Percentiles rank a stretch among this genome's conserved stretches.
Evolutionary conservation across 1,140 invertebrate genomes (phyloP).

Genomic region (Copidosoma floridanum): DNA sequence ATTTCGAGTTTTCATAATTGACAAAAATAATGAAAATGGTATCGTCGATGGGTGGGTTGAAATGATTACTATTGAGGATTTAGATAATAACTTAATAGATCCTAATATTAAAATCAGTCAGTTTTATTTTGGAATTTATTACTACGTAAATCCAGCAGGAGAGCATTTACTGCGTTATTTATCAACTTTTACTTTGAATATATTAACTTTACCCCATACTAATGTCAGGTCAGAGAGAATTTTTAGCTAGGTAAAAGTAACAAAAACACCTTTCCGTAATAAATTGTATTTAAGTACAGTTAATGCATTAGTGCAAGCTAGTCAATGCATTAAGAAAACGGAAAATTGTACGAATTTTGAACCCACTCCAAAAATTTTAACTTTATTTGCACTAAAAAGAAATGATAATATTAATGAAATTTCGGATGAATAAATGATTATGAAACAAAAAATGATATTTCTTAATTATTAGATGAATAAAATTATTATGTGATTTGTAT

Average conservation of each 20-base stretch:
- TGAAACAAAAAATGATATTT: not conserved
- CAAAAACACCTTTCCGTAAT: slow-evolving; percentile 24
- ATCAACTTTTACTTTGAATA: slow-evolving; percentile 7
- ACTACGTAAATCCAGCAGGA: not conserved
- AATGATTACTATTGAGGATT: not conserved
- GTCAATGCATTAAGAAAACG: not conserved
- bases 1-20: not conserved
- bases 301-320: slow-evolving; percentile 8
- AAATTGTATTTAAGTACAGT: slow-evolving; percentile 1
- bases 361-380: not conserved
- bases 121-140: not conserved
- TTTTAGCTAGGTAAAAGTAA: slow-evolving; percentile 22
- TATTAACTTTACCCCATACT: slow-evolving; percentile 21
- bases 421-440: not conserved
- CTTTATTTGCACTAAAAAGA: slow-evolving; percentile 25
- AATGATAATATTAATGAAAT: not conserved
- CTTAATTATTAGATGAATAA: not conserved
- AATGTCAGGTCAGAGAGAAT: slow-evolving; percentile 19
- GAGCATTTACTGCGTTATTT: slow-evolving; percentile 14
- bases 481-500: not conserved
- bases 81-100: not conserved
- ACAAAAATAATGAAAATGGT: not conserved
- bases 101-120: not conserved
- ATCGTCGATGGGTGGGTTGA: not conserved
- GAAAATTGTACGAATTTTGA: not conserved